phyloP scores from a whole-genome alignment of 2,888 invertebrate species.

The Lordiphosa fenestrarum region DNA sequence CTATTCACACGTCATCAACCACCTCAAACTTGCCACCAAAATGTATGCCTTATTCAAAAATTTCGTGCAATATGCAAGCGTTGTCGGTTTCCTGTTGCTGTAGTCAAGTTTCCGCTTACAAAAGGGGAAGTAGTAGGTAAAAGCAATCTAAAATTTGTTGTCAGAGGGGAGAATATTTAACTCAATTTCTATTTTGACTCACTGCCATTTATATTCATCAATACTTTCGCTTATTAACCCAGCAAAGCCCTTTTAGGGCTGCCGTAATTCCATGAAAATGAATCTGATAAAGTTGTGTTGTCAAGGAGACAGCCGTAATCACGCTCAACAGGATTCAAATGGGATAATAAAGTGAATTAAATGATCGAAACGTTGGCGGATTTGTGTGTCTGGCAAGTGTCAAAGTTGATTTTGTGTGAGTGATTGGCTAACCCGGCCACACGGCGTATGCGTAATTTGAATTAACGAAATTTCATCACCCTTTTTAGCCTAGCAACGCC shows the following conservation, averaged over 20 bases:
- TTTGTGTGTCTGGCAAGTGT: conserved; percentile 12
- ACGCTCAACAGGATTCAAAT: conserved; percentile 35
- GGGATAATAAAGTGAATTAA: conserved; percentile 57
- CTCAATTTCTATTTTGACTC: conserved; percentile 8
- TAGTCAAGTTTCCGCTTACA: conserved; percentile 17
- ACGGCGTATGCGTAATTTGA: conserved; percentile 32
- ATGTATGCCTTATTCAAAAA: conserved; percentile 33
- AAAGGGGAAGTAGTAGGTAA: conserved; percentile 15
- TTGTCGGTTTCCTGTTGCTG: conserved; percentile 38
- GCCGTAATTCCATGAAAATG: no score
- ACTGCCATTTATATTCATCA: background rate
- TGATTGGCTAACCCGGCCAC: conserved; percentile 16
- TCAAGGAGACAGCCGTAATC: conserved; percentile 33
- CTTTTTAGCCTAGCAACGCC: background rate
- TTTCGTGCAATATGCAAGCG: conserved; percentile 15
- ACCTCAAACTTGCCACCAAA: background rate
- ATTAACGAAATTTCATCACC: background rate
- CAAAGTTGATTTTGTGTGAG: conserved; percentile 26
- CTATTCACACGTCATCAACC: background rate
- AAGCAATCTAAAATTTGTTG: conserved; percentile 40
- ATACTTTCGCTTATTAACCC: conserved; percentile 1
- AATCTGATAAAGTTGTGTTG: no score
- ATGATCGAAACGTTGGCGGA: conserved; percentile 19
- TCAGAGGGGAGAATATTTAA: background rate
- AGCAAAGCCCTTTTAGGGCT: conserved; percentile 14